Conservation (phyloP, 1,140 invertebrate species). For the Cydia splendana region DNA sequence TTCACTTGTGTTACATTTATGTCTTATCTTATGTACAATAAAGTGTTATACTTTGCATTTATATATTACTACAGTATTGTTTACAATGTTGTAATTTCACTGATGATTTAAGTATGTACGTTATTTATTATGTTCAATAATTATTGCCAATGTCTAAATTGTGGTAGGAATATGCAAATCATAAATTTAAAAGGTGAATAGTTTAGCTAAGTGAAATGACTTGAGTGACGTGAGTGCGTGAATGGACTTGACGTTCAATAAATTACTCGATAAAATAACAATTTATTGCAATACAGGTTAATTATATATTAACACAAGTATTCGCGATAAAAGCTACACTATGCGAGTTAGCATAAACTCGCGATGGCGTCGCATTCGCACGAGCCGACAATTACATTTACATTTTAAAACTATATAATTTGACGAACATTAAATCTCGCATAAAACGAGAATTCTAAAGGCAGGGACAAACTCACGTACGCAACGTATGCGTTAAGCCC, state of each 20-base stretch:
- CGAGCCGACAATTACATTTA: conserved; percentile 3
- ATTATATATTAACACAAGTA: conserved; percentile 13
- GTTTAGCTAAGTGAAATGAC: neutral
- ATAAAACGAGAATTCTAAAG: neutral
- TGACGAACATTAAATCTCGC: conserved; percentile 7
- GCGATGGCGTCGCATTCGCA: neutral
- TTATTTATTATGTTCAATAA: neutral
- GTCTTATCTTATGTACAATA: no score
- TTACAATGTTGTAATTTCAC: no score
- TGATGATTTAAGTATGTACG: no score
- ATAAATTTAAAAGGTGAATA: neutral
- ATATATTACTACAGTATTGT: no score
- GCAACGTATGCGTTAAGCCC: no score
- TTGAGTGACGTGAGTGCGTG: no score
- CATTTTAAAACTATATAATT: conserved; percentile 28
- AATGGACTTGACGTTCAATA: neutral
- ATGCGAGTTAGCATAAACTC: conserved; percentile 16
- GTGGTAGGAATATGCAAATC: neutral
- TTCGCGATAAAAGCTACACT: neutral
- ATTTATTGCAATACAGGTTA: neutral
- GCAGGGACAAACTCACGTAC: no score
- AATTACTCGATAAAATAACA: conserved; percentile 1
- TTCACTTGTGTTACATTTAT: no score
- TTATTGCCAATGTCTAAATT: neutral
- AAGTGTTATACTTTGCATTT: no score